Conservation (phyloP, 2,797 vertebrate species). For the Botia kubotai region DNA sequence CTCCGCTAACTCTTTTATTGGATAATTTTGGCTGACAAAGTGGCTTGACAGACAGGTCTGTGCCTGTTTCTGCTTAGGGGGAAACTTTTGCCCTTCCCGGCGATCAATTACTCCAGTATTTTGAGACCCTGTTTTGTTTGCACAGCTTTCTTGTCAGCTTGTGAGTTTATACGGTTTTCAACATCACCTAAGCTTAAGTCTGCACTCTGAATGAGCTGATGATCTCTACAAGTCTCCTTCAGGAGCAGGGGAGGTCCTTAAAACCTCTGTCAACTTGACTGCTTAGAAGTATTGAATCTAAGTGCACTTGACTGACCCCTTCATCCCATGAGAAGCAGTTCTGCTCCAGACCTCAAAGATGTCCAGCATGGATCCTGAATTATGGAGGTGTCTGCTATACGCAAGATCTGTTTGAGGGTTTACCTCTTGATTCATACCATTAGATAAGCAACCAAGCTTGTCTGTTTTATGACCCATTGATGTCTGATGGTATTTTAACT, state of each 20-base stretch:
- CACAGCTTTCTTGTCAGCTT: slow-evolving; percentile 28
- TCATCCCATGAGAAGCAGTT: slow-evolving; percentile 33
- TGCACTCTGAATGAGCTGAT: slow-evolving; percentile 38
- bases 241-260: slow-evolving; percentile 15
- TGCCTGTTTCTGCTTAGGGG: slow-evolving; percentile 32
- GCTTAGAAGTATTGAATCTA: slow-evolving; percentile 26
- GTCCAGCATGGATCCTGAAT: slow-evolving; percentile 9
- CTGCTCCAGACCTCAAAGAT: slow-evolving; percentile 26
- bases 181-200: slow-evolving; percentile 18
- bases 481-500: slow-evolving; percentile 56
- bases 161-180: slow-evolving; percentile 39
- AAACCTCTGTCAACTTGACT: slow-evolving; percentile 30
- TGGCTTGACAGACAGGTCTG: slow-evolving; percentile 45
- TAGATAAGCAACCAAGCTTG: slow-evolving; percentile 49
- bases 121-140: slow-evolving; percentile 46
- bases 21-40: slow-evolving; percentile 59
- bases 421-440: slow-evolving; percentile 51
- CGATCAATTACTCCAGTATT: slow-evolving; percentile 43
- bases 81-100: slow-evolving; percentile 29
- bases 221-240: slow-evolving; percentile 30
- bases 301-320: slow-evolving; percentile 50
- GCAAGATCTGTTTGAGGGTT: slow-evolving; percentile 24
- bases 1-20: slow-evolving; percentile 51
- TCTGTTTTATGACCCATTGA: slow-evolving; percentile 43
- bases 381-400: slow-evolving; percentile 34